phyloP scores from a whole-genome alignment of 2,888 invertebrate genomes.

The Watsonalla cultraria region DNA sequence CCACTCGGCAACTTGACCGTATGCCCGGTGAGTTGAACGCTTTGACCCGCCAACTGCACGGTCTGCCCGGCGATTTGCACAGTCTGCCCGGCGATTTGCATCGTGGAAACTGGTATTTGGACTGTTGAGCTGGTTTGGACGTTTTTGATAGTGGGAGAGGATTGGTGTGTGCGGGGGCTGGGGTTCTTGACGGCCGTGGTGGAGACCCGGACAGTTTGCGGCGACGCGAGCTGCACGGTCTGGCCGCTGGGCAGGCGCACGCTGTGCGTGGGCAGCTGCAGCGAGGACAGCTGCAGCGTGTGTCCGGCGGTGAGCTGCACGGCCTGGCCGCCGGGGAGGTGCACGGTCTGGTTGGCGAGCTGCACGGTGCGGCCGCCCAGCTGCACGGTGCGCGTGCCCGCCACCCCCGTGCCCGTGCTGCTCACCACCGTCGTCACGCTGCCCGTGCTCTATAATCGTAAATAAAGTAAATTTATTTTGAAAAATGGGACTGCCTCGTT shows the following conservation, averaged over 20 bases:
- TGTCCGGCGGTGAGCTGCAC: slow-evolving; percentile 49
- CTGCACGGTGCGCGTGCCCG: slow-evolving; percentile 54
- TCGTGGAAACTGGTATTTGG: slow-evolving; percentile 59
- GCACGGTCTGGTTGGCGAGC: slow-evolving; percentile 53
- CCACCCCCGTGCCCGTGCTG: slow-evolving; percentile 40
- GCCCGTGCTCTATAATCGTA: slow-evolving; percentile 36
- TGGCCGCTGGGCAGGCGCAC: slow-evolving; percentile 64
- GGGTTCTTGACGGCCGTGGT: slow-evolving; percentile 35
- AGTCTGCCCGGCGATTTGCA: slow-evolving; percentile 56
- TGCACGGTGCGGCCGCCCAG: slow-evolving; percentile 63
- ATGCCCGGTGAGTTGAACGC: slow-evolving; percentile 64
- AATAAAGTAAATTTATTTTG: background rate
- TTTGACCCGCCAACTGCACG: slow-evolving; percentile 59
- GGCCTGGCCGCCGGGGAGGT: slow-evolving; percentile 43
- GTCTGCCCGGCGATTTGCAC: slow-evolving; percentile 63
- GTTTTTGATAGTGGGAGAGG: slow-evolving; percentile 38
- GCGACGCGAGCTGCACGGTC: slow-evolving; percentile 59
- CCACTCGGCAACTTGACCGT: slow-evolving; percentile 70
- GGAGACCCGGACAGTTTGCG: slow-evolving; percentile 46
- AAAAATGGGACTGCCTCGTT: no score
- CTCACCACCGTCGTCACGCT: slow-evolving; percentile 46
- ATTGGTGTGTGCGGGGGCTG: slow-evolving; percentile 35
- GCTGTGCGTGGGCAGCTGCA: slow-evolving; percentile 59
- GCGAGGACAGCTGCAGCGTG: slow-evolving; percentile 51
- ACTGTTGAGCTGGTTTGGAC: slow-evolving; percentile 30